phyloP scores from a whole-genome alignment of 2,888 invertebrate genomes.

The Andrena minutula region DNA sequence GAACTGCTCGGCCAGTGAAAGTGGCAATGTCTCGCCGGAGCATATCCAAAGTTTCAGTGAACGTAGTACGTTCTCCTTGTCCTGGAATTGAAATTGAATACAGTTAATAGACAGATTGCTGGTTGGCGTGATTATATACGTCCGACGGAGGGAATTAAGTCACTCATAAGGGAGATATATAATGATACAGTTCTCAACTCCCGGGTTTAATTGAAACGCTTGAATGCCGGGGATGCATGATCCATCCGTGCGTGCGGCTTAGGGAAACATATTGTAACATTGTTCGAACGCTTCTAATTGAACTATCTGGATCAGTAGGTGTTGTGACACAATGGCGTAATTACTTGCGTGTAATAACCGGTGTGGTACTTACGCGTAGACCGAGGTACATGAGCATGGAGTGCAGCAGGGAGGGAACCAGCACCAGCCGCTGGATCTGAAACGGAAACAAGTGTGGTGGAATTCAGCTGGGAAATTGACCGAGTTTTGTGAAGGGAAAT shows the following conservation, averaged over 20 bases:
- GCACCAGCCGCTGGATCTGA: constrained; percentile 91
- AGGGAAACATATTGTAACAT: too few relatives aligned
- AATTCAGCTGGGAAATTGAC: too few relatives aligned
- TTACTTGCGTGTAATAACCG: constrained; percentile 1
- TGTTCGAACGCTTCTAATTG: too few relatives aligned
- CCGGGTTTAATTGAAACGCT: too few relatives aligned
- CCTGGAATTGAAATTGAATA: constrained; percentile 77
- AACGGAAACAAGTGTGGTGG: constrained; percentile 65
- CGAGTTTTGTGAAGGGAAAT: too few relatives aligned
- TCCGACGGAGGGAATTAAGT: too few relatives aligned
- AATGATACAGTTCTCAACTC: too few relatives aligned
- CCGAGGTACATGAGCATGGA: constrained; percentile 92
- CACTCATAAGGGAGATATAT: too few relatives aligned
- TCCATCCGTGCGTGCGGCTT: too few relatives aligned
- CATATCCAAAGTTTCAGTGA: constrained; percentile 93
- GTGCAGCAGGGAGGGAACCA: constrained; percentile 93
- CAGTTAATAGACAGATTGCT: background rate
- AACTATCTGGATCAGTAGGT: too few relatives aligned
- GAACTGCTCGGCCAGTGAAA: constrained; percentile 90
- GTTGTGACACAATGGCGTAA: too few relatives aligned
- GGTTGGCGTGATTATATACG: background rate
- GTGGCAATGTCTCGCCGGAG: constrained; percentile 93
- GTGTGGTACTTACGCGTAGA: constrained; percentile 84
- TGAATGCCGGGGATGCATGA: too few relatives aligned
- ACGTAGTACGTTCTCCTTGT: constrained; percentile 86